phyloP scores from a whole-genome alignment of 1,140 invertebrate genomes.

The Drosophila simulans region DNA sequence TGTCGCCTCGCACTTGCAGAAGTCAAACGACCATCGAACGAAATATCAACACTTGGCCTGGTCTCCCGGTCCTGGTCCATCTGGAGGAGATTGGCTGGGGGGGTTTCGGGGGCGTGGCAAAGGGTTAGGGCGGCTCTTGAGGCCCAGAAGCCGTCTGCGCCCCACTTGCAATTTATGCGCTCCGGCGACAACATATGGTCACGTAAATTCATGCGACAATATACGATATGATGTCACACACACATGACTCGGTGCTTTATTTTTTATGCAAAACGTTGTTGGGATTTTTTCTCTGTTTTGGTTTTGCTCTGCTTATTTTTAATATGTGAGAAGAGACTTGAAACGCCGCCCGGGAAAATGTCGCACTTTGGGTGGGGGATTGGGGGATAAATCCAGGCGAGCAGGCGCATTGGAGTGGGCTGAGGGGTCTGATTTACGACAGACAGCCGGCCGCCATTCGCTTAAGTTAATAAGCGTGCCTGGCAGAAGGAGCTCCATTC shows the following conservation, averaged over 20 bases:
- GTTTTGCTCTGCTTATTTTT: constrained; percentile 43
- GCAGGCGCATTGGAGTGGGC: background rate
- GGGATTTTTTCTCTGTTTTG: constrained; percentile 60
- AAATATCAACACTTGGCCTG: constrained; percentile 69
- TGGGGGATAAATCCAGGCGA: background rate
- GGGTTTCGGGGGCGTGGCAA: constrained; percentile 7
- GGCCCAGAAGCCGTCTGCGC: constrained; percentile 59
- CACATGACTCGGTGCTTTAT: constrained; percentile 71
- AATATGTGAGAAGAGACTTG: constrained; percentile 78
- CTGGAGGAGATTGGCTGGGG: background rate
- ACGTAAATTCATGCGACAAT: constrained; percentile 83
- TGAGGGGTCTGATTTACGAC: constrained; percentile 62
- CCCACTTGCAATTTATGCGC: constrained; percentile 79
- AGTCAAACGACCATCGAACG: constrained; percentile 45
- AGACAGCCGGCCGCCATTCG: constrained; percentile 65
- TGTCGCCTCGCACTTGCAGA: constrained; percentile 55
- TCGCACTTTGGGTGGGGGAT: constrained; percentile 19
- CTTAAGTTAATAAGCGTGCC: constrained; percentile 70
- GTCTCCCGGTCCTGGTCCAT: background rate
- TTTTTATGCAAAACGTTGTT: constrained; percentile 81
- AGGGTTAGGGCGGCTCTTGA: constrained; percentile 53
- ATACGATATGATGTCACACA: constrained; percentile 81
- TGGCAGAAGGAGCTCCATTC: constrained; percentile 25
- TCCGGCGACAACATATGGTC: constrained; percentile 82
- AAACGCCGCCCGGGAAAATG: constrained; percentile 43